Base-by-base conservation (phyloP, 2,113 vertebrate genomes). In the Rhagologus leucostigma region DNA sequence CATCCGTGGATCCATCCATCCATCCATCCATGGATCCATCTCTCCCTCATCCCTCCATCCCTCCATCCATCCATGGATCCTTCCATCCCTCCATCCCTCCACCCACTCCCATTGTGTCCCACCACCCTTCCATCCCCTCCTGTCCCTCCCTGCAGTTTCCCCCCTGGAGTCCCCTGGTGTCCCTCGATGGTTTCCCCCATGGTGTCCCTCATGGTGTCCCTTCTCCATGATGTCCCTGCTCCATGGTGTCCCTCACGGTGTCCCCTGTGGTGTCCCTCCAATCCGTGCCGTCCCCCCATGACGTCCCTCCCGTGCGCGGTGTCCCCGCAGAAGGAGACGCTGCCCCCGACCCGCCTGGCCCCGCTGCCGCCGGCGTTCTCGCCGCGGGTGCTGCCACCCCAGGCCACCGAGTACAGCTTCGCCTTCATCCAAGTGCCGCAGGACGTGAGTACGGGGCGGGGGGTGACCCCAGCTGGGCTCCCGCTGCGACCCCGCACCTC, bases 361-460 rank as follows among this genome's bases (percentile, higher is more conserved):
- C 29, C 74, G 6, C 74, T 91, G 39, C 89, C 89, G 3, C 82
- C 89, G 0, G 82, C 89, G 10, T 91, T 91, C 60, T 74, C 68
- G 1, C 70, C 89, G 21, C 83, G 89, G 14, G 82, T 86, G n/a
- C 68, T 91, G 47, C 83, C 89, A 1, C 53, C 89, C 18, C 89
- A 91, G 47, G 82, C 89, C 82, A 91, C 82, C 3, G 89, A 87
- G 62, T 87, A 91, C 68, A 55, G 29, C 35, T 91, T 91, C 1
- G 89, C 89, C 89, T 91, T 91, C 89, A 91, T 91, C 89, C 89
- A 91, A 47, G 89, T 91, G 60, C 89, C 89, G 1, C 89, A 91
- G 47, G 89, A 91, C 1, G 89, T 91, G 41, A 91, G 89, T 91
- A 67, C 3, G 14, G 74, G 73, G 37, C 15, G 3, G 26, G 50